Evolutionary conservation across 2,797 vertebrate species (phyloP).

Genomic region (Danio choprae): DNA sequence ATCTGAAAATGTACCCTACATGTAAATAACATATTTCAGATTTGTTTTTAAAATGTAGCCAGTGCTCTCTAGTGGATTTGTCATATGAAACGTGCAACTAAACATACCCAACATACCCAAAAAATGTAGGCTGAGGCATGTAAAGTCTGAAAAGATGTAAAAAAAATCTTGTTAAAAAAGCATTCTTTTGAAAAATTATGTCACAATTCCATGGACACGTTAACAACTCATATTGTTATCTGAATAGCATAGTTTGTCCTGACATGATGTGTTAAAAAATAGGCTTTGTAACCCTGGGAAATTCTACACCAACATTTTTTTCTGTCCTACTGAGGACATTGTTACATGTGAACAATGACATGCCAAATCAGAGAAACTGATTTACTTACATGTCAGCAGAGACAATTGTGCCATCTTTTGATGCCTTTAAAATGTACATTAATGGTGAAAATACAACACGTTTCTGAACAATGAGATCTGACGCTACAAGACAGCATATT

Average conservation of each 20-base stretch:
- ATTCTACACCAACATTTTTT: conserved; percentile 23
- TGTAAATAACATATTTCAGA: too few species aligned
- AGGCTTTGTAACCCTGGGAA: conserved; percentile 7
- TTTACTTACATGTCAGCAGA: conserved; percentile 25
- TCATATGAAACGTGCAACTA: too few species aligned
- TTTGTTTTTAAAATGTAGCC: too few species aligned
- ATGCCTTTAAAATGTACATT: conserved; percentile 65
- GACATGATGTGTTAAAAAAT: conserved; percentile 43
- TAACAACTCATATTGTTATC: conserved; percentile 10
- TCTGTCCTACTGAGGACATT: neutral
- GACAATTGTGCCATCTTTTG: conserved; percentile 44
- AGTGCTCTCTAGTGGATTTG: too few species aligned
- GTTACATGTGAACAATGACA: conserved; percentile 54
- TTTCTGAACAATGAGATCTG: conserved; percentile 41
- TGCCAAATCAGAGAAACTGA: conserved; percentile 59
- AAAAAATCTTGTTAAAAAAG: neutral
- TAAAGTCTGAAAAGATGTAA: neutral
- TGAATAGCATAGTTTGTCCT: conserved; percentile 37
- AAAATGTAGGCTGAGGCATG: too few species aligned
- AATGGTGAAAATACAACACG: conserved; percentile 63
- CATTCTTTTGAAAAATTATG: neutral
- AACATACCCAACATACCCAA: too few species aligned
- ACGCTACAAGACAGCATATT: conserved; percentile 23
- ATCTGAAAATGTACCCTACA: too few species aligned
- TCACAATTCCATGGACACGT: neutral